Base-by-base conservation (phyloP, 1,140 invertebrate genomes). In the Ectropis grisescens region DNA sequence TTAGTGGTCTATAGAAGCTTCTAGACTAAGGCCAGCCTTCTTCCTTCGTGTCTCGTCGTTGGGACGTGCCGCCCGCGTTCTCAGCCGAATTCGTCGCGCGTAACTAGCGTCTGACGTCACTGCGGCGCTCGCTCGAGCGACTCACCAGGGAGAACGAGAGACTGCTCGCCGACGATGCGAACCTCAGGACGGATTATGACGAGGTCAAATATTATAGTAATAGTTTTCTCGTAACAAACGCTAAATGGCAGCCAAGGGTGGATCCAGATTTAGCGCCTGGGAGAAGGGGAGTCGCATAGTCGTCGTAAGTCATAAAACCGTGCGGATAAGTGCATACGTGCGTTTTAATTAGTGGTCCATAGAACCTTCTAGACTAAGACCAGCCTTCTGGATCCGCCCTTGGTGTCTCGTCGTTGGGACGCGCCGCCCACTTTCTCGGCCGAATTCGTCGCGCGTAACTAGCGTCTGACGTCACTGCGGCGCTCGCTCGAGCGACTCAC, bases 41-140 rank as follows among this genome's bases (percentile, higher is more conserved):
- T n/a, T n/a, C n/a, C n/a, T n/a, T n/a, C 58, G 89, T 96, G 4
- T 87, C 91, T 5, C 95, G 95, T 58, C 97, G 97, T 54, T 97
- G 95, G 91, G 93, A 97, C 65, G 91, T 97, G 31, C 89, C 93
- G 2, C 94, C 95, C 0, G 94, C 95, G 0, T 95, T 91, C 49
- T 95, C 90, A 33, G 92, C 97, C 0, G 96, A 98, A 72, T 98
- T 97, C 69, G 92, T 97, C 24, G 93, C 97, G 82, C 85, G 93
- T 19, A 92, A 94, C 58, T 82, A 87, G 2, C 83, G 93, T 5
- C 86, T 93, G n/a, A 86, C 88, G 1, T 89, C 89, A 2, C 88
- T 97, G 82, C 91, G 93, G 47, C 80, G 87, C 2, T 89, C 90
- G 11, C 67, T 96, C 1, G 88, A 92, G 41, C 87, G 93, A 32